phyloP scores from a whole-genome alignment of 2,888 invertebrate genomes.

The Gymnocheta viridis region DNA sequence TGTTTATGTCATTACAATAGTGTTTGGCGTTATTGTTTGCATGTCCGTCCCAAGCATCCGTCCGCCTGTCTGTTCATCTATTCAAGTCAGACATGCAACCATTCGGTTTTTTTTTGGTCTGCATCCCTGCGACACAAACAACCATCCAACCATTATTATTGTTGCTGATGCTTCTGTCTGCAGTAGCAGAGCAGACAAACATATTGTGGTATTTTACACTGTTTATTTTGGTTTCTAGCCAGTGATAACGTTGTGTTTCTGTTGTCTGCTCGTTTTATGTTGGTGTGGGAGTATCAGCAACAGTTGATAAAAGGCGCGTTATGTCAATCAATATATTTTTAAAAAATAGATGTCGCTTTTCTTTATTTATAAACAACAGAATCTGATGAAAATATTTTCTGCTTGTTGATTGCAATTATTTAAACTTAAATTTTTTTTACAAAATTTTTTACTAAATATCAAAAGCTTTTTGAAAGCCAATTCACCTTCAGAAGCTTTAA shows the following conservation, averaged over 20 bases:
- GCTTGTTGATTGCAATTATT: neutral
- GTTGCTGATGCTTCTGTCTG: slow-evolving; percentile 21
- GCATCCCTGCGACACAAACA: slow-evolving; percentile 10
- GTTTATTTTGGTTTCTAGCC: slow-evolving; percentile 36
- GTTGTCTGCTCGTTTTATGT: neutral
- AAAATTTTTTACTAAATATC: too few species aligned
- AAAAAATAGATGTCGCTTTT: neutral
- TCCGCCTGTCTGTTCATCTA: neutral
- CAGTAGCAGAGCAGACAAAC: neutral
- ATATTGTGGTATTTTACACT: slow-evolving; percentile 46
- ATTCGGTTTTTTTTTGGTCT: slow-evolving; percentile 11
- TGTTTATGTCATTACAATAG: slow-evolving; percentile 41
- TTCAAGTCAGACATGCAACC: slow-evolving; percentile 1
- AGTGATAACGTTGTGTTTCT: neutral
- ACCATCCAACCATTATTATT: neutral
- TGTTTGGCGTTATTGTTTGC: slow-evolving; percentile 50
- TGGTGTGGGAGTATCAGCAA: slow-evolving; percentile 17
- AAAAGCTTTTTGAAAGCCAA: too few species aligned
- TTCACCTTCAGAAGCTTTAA: too few species aligned
- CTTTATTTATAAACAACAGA: neutral
- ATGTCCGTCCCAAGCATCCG: neutral
- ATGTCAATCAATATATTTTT: slow-evolving; percentile 42
- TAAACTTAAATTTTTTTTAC: neutral
- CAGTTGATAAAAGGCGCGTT: slow-evolving; percentile 41
- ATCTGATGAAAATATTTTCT: neutral